Evolutionary conservation across 2,113 vertebrate species (phyloP).

Genomic region (Mesembrinibis cayennensis): DNA sequence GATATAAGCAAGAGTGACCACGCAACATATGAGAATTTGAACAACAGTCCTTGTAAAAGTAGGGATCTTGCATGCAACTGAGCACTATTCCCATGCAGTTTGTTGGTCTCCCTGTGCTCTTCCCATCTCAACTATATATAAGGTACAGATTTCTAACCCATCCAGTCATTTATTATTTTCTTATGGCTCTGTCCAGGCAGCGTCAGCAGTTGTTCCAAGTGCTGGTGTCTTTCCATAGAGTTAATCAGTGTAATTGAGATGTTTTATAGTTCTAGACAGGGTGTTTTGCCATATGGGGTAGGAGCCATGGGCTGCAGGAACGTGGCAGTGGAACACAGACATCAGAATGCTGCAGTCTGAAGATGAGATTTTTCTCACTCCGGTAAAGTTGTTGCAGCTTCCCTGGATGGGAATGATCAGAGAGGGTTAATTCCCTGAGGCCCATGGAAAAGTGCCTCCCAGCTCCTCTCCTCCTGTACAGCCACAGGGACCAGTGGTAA

Average conservation of each 20-base stretch:
- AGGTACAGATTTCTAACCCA: background rate
- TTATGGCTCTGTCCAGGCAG: background rate
- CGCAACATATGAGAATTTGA: background rate
- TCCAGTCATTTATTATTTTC: constrained; percentile 7
- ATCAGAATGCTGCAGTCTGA: constrained; percentile 5
- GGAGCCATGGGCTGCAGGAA: background rate
- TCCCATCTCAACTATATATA: background rate
- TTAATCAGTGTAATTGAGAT: constrained; percentile 61
- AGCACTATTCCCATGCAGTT: background rate
- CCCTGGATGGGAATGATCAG: background rate
- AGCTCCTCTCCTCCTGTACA: background rate
- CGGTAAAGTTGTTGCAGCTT: background rate
- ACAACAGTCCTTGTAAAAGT: background rate
- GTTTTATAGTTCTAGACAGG: constrained; percentile 22
- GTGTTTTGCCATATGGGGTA: constrained; percentile 26
- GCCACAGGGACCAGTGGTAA: background rate
- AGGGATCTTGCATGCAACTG: background rate
- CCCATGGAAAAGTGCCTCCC: background rate
- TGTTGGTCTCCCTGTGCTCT: background rate
- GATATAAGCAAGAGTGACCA: background rate
- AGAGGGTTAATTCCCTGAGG: background rate
- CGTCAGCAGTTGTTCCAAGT: background rate
- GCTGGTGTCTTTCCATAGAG: constrained; percentile 38
- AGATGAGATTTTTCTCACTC: background rate
- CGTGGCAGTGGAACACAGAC: background rate